Conservation (phyloP, 1,140 invertebrate genomes). For the Tetragnatha versicolor region DNA sequence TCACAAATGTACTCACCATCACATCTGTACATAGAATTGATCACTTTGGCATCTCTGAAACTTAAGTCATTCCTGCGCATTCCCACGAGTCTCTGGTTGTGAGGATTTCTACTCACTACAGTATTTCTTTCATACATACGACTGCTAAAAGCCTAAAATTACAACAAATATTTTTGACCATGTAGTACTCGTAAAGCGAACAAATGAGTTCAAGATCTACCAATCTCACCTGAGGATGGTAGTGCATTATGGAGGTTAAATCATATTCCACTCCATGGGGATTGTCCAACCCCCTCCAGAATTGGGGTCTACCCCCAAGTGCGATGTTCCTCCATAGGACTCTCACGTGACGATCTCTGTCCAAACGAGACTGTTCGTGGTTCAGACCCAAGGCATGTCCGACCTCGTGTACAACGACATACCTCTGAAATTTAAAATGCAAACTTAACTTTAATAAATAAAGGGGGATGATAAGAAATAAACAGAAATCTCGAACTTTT, state of each 20-base stretch:
- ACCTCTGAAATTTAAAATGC: slow-evolving; percentile 9
- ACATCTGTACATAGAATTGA: slow-evolving; percentile 57
- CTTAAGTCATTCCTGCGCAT: slow-evolving; percentile 47
- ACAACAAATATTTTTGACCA: not conserved
- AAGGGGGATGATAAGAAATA: too few species aligned
- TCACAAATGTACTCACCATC: slow-evolving; percentile 44
- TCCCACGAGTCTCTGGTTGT: slow-evolving; percentile 55
- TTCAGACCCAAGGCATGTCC: slow-evolving; percentile 65
- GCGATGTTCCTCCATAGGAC: slow-evolving; percentile 65
- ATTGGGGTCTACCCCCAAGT: slow-evolving; percentile 50
- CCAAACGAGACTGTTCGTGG: slow-evolving; percentile 64
- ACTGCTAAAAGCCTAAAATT: slow-evolving; percentile 57
- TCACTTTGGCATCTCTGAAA: slow-evolving; percentile 58
- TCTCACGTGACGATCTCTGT: slow-evolving; percentile 63
- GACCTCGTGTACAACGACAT: slow-evolving; percentile 62
- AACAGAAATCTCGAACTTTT: too few species aligned
- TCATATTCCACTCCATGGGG: slow-evolving; percentile 57
- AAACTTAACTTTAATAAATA: too few species aligned
- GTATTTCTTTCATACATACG: slow-evolving; percentile 57
- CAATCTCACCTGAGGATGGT: slow-evolving; percentile 53
- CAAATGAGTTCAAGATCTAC: not conserved
- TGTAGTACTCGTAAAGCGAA: not conserved
- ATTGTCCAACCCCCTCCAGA: slow-evolving; percentile 52
- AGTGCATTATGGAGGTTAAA: slow-evolving; percentile 58
- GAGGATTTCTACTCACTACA: slow-evolving; percentile 55